These are phyloP conservation scores for Gadopsis bispinosus DNA, from an alignment of 2,797 vertebrate species.

Conservation along the genomic window DNA sequence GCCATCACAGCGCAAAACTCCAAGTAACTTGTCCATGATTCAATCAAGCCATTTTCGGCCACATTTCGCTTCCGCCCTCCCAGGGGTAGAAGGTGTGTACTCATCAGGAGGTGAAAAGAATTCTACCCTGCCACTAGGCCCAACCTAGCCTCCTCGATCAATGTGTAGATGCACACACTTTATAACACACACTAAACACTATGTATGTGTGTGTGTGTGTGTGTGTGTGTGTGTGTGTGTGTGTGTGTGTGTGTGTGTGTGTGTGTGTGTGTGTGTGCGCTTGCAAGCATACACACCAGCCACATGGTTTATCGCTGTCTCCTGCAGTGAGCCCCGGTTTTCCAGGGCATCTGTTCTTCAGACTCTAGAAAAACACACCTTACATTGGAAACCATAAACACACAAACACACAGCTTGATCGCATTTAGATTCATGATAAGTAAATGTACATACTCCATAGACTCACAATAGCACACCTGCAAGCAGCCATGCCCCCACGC, in stretches of 20 bases:
- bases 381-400: conserved; percentile 21
- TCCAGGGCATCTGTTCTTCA: conserved; percentile 68
- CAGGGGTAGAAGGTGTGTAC: conserved; percentile 46
- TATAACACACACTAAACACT: conserved; percentile 8
- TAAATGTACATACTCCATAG: conserved; percentile 14
- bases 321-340: conserved; percentile 64
- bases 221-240: not conserved
- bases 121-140: conserved; percentile 33
- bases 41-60: conserved; percentile 50
- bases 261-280: not conserved
- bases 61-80: conserved; percentile 33
- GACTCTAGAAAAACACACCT: conserved; percentile 49
- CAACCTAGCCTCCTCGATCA: conserved; percentile 42
- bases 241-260: conserved; percentile 1
- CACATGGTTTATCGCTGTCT: conserved; percentile 59
- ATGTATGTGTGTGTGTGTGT: not conserved
- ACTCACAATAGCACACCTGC: not conserved
- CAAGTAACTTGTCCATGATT: conserved; percentile 36
- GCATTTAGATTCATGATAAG: conserved; percentile 20
- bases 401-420: conserved; percentile 18
- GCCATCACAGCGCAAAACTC: conserved; percentile 29
- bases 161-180: conserved; percentile 28
- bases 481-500: not conserved
- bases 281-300: conserved; percentile 21
- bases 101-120: conserved; percentile 51